These are phyloP conservation scores for Mus caroli DNA, from an alignment of 2,797 vertebrate species.

Conservation along the genomic window DNA sequence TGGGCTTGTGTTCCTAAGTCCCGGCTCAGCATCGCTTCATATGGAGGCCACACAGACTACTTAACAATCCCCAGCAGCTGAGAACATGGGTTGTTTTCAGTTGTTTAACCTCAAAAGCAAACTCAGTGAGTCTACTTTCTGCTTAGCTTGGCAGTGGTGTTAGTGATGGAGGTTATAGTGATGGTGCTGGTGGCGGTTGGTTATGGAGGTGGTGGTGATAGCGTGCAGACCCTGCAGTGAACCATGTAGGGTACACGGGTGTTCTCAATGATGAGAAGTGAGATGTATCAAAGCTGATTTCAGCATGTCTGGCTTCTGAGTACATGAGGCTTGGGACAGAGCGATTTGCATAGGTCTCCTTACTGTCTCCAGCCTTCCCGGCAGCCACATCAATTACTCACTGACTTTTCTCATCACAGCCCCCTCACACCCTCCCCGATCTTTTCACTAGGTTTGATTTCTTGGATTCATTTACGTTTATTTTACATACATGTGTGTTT, in stretches of 20 bases:
- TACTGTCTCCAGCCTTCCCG: not conserved
- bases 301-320: not conserved
- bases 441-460: not conserved
- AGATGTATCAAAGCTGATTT: not conserved
- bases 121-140: not conserved
- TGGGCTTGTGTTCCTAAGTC: not conserved
- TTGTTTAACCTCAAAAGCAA: not conserved
- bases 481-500: too few species aligned
- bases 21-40: rapidly evolving
- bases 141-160: not conserved
- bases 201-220: not conserved
- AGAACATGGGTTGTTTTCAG: not conserved
- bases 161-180: too few species aligned
- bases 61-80: not conserved
- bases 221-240: not conserved
- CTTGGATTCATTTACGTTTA: not conserved
- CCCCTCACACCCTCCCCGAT: not conserved
- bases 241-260: not conserved
- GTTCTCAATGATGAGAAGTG: not conserved
- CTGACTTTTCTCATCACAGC: not conserved
- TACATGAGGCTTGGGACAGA: not conserved
- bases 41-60: not conserved
- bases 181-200: not conserved
- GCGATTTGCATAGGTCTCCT: too few species aligned
- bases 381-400: not conserved